Evolutionary conservation across 2,888 invertebrate genomes (phyloP), one percentile per base, ranked within the genome.

Genomic region (Eilema sororculum): DNA sequence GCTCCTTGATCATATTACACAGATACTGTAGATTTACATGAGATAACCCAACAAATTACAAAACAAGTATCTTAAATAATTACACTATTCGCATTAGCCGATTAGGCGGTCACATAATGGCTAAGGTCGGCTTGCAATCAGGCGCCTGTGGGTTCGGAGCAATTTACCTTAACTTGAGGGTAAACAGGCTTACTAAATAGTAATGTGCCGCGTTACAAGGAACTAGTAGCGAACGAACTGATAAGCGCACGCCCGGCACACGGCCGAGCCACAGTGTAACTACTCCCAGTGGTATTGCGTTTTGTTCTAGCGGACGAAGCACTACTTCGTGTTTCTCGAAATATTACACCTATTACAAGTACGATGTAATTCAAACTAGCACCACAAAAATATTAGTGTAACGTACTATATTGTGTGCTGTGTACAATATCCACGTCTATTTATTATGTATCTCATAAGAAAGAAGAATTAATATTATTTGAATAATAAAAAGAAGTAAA

Each of bases 101-200:
- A 41, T 16, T 41, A 41, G 41, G 52, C 52, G 52, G n/a, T 52
- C 52, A n/a, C 52, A n/a, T 52, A 52, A 52, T 52, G 52, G n/a
- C 52, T 52, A 52, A n/a, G 52, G 52, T 52, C 52, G 52, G n/a
- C 52, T 52, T 52, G 52, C n/a, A 9, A 52, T 52, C 52, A 52
- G 9, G 52, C 52, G 52, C n/a, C n/a, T 52, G 52, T 20, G 52
- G 52, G 52, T 52, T 52, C 52, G 52, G 8, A n/a, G n/a, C n/a
- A 52, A 52, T n/a, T 52, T 52, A n/a, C 52, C 52, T 52, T 20
- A n/a, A 52, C 52, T 52, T 52, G 20, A 52, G 52, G 52, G 52
- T 52, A n/a, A n/a, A 52, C 52, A 52, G 52, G n/a, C n/a, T 20
- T n/a, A n/a, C 52, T 52, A 8, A 20, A 52, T 52, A 52, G 20